Evolutionary conservation across 2,888 invertebrate genomes (phyloP).

Genomic region (Troides oblongomaculatus): DNA sequence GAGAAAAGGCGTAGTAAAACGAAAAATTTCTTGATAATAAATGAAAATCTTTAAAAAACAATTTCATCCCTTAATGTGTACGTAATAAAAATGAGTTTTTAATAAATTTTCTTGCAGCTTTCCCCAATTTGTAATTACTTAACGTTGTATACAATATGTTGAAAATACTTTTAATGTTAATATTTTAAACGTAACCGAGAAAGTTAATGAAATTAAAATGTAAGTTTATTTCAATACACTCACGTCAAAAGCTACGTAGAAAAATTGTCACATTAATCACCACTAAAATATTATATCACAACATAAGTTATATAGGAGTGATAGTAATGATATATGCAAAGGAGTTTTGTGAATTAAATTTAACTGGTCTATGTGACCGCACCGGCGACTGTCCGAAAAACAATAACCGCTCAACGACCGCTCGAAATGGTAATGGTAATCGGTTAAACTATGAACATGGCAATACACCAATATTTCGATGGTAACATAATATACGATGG

Average conservation of each 20-base stretch:
- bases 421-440: constrained; percentile 31
- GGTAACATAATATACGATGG: neutral
- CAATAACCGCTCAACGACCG: constrained; percentile 34
- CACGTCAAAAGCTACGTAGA: neutral
- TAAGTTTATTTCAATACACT: neutral
- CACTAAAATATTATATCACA: neutral
- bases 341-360: neutral
- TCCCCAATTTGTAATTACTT: neutral
- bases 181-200: neutral
- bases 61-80: too few relatives aligned
- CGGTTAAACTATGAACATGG: constrained; percentile 31
- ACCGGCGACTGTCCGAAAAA: constrained; percentile 32
- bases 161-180: neutral
- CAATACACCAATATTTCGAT: neutral
- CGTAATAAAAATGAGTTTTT: too few relatives aligned
- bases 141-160: neutral
- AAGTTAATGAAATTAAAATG: neutral
- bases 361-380: constrained; percentile 31
- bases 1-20: too few relatives aligned
- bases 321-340: neutral
- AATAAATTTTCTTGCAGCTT: too few relatives aligned
- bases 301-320: neutral
- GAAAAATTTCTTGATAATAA: too few relatives aligned
- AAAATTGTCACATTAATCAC: neutral
- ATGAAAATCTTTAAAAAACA: too few relatives aligned